A percentile compares a stretch with the other conserved stretches of the same genome.
Evolutionary conservation across 2,113 vertebrate species (phyloP).

Genomic region (Ptilorrhoa leucosticta): DNA sequence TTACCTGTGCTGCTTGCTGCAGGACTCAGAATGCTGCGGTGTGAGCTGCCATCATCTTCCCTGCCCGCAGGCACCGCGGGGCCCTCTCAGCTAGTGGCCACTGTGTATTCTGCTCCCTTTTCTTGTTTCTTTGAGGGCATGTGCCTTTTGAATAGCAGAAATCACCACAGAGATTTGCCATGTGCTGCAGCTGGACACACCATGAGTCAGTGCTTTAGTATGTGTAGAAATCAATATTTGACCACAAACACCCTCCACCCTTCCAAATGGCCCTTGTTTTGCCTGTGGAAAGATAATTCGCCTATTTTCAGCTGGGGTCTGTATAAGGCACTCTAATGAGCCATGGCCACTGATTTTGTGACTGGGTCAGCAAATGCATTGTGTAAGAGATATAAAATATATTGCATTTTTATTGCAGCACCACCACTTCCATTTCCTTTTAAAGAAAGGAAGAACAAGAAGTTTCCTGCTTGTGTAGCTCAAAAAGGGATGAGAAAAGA

Average conservation of each 20-base stretch:
- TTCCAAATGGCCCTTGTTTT: neutral
- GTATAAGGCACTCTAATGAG: neutral
- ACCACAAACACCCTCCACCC: neutral
- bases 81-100: neutral
- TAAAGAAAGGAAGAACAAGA: too few relatives aligned
- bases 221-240: neutral
- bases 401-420: neutral
- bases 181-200: neutral
- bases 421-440: neutral
- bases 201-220: neutral
- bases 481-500: neutral
- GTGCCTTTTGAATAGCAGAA: neutral
- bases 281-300: neutral
- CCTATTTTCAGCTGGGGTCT: neutral
- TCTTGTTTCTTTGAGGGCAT: neutral
- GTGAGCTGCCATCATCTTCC: neutral
- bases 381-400: neutral
- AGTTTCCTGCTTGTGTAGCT: neutral
- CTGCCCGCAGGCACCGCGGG: rapidly evolving
- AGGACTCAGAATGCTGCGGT: neutral
- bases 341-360: neutral
- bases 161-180: neutral
- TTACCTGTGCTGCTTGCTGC: neutral
- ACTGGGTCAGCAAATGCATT: neutral
- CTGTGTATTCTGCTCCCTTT: neutral